A percentile compares a stretch with the other conserved stretches of the same genome.
Evolutionary conservation across 2,797 vertebrate genomes (phyloP).

Genomic region (Australoheros facetus): DNA sequence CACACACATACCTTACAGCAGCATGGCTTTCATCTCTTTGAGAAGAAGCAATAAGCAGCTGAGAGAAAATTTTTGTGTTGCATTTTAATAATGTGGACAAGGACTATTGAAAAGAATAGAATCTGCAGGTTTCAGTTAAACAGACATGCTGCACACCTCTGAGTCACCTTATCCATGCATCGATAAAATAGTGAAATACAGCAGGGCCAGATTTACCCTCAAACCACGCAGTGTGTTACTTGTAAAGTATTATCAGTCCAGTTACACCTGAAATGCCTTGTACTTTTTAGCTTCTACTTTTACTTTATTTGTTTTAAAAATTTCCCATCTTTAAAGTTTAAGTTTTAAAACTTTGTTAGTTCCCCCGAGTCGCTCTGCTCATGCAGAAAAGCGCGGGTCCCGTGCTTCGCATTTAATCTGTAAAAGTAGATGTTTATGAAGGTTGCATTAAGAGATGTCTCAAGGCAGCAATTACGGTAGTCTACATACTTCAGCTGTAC

Average conservation of each 20-base stretch:
- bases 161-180: background rate
- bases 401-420: conserved; percentile 22
- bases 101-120: background rate
- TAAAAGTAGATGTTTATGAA: conserved; percentile 23
- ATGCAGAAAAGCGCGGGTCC: background rate
- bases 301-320: background rate
- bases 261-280: background rate
- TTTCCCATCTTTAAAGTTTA: background rate
- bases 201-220: background rate
- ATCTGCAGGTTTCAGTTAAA: background rate
- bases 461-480: conserved; percentile 42
- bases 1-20: background rate
- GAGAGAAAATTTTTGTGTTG: background rate
- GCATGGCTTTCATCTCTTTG: background rate
- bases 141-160: background rate
- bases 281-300: background rate
- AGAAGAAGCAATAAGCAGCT: background rate
- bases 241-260: background rate
- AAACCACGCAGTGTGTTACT: background rate
- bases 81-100: background rate
- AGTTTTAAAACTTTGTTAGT: background rate
- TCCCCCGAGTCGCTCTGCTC: background rate
- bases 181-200: background rate
- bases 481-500: conserved; percentile 40
- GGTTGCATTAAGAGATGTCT: conserved; percentile 33